Base-by-base conservation (phyloP, 2,888 invertebrate genomes). In the Hedychridium roseum region DNA sequence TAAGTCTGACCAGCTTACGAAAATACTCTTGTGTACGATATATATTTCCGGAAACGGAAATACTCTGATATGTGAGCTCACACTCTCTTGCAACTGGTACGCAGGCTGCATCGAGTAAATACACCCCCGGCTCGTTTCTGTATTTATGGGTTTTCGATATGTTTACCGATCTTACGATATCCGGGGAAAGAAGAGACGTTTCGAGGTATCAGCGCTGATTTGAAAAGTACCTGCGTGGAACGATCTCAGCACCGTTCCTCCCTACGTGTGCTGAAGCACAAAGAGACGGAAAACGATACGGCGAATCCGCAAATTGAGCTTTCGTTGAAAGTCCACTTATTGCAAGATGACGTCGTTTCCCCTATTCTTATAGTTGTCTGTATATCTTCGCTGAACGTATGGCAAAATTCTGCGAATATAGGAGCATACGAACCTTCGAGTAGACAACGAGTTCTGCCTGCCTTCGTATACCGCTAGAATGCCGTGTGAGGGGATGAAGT, bases 291-390 rank as follows among this genome's bases (percentile, higher is more conserved):
- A 43, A 42, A 39, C 27, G 38, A 52, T 55, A 44, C 44, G 43
- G 41, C 38, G 42, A 49, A 54, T 50, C 39, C 44, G 43, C 30
- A 49, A 50, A 56, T 56, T 16, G 50, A 44, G 43, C 54, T 46
- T 34, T 17, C 46, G 46, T 16, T 43, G 46, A 46, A 43, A 44
- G 50, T 48, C 39, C 39, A 46, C 50, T 55, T 40, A 44, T 26
- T 41, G 40, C 14, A 39, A 26, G n/a, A n/a, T n/a, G n/a, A n/a
- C n/a, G n/a, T n/a, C n/a, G n/a, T n/a, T n/a, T n/a, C n/a, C n/a
- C n/a, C n/a, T n/a, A n/a, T n/a, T n/a, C n/a, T n/a, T n/a, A n/a
- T n/a, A n/a, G n/a, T n/a, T n/a, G n/a, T n/a, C n/a, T n/a, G n/a
- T n/a, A n/a, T n/a, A n/a, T n/a, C n/a, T n/a, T n/a, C n/a, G n/a